phyloP scores from a whole-genome alignment of 37 sponge, comb jelly and placozoan species.

The Amphimedon queenslandica region DNA sequence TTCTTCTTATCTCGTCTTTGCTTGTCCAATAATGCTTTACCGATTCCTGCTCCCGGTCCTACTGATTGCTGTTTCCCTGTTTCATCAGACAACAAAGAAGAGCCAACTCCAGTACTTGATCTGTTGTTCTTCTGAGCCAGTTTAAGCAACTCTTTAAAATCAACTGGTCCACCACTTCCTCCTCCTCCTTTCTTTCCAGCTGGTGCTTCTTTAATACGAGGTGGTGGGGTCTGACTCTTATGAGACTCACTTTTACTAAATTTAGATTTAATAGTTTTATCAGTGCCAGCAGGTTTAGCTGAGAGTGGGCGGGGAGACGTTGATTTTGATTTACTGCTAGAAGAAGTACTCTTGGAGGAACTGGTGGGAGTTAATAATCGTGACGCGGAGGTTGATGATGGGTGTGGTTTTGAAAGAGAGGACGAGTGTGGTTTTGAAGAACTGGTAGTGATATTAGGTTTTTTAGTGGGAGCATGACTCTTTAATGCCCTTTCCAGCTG shows the following conservation, averaged over 20 bases:
- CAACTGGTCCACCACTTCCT: neutral
- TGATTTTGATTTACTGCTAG: too few species aligned
- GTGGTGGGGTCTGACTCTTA: neutral
- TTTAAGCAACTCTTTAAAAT: conserved; percentile 37
- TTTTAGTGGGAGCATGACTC: too few species aligned
- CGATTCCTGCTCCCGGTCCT: neutral
- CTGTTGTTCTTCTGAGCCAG: conserved; percentile 46
- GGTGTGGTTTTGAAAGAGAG: too few species aligned
- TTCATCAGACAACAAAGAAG: neutral
- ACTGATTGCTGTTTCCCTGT: neutral
- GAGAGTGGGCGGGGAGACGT: too few species aligned
- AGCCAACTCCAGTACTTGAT: neutral
- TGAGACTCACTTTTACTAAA: neutral
- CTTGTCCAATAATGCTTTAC: neutral
- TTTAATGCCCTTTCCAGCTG: too few species aligned
- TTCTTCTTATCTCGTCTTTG: neutral
- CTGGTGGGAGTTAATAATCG: too few species aligned
- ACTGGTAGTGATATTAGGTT: too few species aligned
- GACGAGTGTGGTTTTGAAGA: too few species aligned
- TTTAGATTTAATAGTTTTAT: neutral
- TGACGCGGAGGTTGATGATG: too few species aligned
- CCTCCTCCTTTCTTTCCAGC: neutral
- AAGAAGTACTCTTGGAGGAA: too few species aligned
- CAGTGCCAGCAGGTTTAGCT: neutral
- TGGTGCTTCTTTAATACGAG: neutral